Base-by-base conservation (phyloP, 1,140 invertebrate species). In the Diuraphis noxia region DNA sequence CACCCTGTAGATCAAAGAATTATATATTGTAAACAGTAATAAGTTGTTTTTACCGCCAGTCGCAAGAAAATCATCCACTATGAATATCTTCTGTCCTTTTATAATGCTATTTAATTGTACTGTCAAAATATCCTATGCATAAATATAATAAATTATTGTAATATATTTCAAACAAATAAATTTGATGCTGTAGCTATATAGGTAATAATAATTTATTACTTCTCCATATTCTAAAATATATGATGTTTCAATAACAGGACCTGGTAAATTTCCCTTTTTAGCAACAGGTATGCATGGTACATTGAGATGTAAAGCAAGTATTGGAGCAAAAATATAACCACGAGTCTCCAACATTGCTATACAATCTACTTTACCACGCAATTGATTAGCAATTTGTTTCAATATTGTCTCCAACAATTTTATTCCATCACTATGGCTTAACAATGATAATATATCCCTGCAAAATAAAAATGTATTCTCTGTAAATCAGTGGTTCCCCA, bases 221-320 rank as follows among this genome's bases (percentile, higher is more conserved):
- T 95, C 95, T 92, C 98, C 98, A 96, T 99, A 99, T 94, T 99
- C 99, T 88, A 99, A 94, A 34, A 94, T 94, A 94, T 97, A 99
- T 91, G 94, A 94, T 85, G 96, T 95, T 79, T 95, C 94, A 38
- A 95, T 92, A n/a, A 97, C 95, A 92, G 97, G 95, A 79, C 99
- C 99, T 0, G 99, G 98, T 87, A 99, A 94, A 95, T 99, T 99
- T 49, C 98, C 99, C 93, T 97, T 97, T 94, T 99, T 99, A 88
- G 98, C 95, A 36, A 99, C 96, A 1, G 98, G 98, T 6, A 98
- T 95, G 94, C 99, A 99, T 25, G 97, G 96, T 88, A 98, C 94
- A 8, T 95, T 95, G 4, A 99, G 93, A 92, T 97, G 95, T 23
- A 96, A 94, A 21, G 98, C 97, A n/a, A 99, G 93, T 0, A 97